Evolutionary conservation across 2,888 invertebrate genomes (phyloP).

Genomic region (Hyposoter didymator): DNA sequence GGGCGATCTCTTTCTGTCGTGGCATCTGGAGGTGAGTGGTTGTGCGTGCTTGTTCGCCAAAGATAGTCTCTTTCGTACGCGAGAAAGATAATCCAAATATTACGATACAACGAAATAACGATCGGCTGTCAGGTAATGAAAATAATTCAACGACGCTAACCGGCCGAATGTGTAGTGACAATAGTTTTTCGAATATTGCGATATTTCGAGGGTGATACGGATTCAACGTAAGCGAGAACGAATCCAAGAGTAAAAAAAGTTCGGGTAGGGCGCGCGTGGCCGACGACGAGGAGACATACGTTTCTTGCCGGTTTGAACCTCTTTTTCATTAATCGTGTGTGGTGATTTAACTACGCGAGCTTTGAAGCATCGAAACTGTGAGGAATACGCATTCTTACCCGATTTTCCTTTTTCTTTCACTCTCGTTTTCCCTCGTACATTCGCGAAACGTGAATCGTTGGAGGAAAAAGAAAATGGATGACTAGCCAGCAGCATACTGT

Average conservation of each 20-base stretch:
- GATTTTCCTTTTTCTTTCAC: constrained; percentile 6
- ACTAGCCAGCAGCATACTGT: neutral
- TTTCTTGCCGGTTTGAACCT: constrained; percentile 30
- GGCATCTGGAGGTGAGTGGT: constrained; percentile 84
- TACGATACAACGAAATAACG: constrained; percentile 68
- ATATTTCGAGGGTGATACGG: constrained; percentile 56
- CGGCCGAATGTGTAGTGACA: constrained; percentile 75
- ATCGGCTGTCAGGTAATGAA: constrained; percentile 77
- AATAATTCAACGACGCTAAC: constrained; percentile 73
- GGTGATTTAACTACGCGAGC: constrained; percentile 9
- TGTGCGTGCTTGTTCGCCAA: constrained; percentile 72
- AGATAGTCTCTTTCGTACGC: constrained; percentile 43
- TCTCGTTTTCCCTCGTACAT: neutral
- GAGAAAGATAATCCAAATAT: constrained; percentile 77
- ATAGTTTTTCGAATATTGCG: constrained; percentile 73
- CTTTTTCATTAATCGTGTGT: constrained; percentile 15
- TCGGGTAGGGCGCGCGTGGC: constrained; percentile 58
- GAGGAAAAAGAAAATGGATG: constrained; percentile 23
- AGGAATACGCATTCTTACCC: constrained; percentile 16
- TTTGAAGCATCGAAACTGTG: neutral
- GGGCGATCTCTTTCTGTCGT: constrained; percentile 84
- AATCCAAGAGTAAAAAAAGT: constrained; percentile 51
- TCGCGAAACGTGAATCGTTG: constrained; percentile 23
- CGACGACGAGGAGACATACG: constrained; percentile 42
- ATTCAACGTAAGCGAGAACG: neutral